These are phyloP conservation scores for Zaprionus vittiger DNA, from an alignment of 1,140 invertebrate species.

Conservation along the genomic window DNA sequence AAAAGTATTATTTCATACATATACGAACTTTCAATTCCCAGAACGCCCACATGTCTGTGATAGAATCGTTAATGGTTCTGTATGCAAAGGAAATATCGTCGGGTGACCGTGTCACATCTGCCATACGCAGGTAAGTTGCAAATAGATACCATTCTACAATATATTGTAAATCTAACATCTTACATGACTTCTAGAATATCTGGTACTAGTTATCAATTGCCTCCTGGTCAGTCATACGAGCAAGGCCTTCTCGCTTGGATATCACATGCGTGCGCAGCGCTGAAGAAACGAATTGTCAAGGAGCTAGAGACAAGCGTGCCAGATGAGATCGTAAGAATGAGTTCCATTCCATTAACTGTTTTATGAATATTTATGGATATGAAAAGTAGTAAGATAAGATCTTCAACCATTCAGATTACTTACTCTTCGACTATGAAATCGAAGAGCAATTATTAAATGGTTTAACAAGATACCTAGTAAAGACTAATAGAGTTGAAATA, in stretches of 20 bases:
- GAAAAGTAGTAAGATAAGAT: background rate
- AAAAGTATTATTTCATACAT: background rate
- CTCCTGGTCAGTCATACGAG: slow-evolving; percentile 90
- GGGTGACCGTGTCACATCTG: slow-evolving; percentile 93
- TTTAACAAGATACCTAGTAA: background rate
- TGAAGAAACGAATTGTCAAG: slow-evolving; percentile 87
- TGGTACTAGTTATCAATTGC: slow-evolving; percentile 84
- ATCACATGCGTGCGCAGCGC: slow-evolving; percentile 92
- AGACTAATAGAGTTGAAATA: background rate
- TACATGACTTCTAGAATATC: slow-evolving; percentile 64
- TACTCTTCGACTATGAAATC: no score
- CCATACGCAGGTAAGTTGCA: slow-evolving; percentile 89
- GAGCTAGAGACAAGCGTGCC: slow-evolving; percentile 82
- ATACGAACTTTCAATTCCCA: slow-evolving; percentile 76
- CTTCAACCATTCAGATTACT: no score
- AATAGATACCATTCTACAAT: background rate
- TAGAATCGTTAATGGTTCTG: slow-evolving; percentile 98
- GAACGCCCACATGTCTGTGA: slow-evolving; percentile 98
- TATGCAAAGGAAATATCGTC: slow-evolving; percentile 97
- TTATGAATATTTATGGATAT: background rate
- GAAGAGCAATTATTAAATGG: background rate
- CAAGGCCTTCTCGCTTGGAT: slow-evolving; percentile 96
- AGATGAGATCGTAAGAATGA: slow-evolving; percentile 74
- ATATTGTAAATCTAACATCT: background rate
- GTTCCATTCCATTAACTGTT: background rate